A percentile compares a stretch with the other conserved stretches of the same genome.
Evolutionary conservation across 35 echinoderm and acorn worm genomes (phyloP).

Genomic region (Apostichopus japonicus): DNA sequence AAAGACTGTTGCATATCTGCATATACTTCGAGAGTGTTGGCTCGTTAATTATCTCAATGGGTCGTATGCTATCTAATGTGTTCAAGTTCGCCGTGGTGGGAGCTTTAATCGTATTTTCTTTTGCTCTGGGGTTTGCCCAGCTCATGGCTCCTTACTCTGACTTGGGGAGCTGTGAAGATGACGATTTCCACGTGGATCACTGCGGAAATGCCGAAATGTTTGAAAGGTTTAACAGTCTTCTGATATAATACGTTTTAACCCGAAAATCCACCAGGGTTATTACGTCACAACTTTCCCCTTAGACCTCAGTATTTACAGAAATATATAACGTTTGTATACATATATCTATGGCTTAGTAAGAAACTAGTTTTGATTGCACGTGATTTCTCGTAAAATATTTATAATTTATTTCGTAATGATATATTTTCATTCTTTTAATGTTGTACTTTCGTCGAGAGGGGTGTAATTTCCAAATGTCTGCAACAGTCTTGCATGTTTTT

Average conservation of each 20-base stretch:
- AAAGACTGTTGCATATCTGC: constrained; percentile 30
- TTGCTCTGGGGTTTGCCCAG: constrained; percentile 36
- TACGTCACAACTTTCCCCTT: too few relatives aligned
- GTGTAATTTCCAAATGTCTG: too few relatives aligned
- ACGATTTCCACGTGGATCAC: neutral
- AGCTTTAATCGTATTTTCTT: constrained; percentile 3
- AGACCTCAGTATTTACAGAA: too few relatives aligned
- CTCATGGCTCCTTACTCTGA: constrained; percentile 24
- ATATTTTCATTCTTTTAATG: neutral
- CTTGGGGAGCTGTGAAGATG: neutral
- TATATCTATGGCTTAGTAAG: too few relatives aligned
- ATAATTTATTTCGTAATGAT: neutral
- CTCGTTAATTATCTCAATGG: constrained; percentile 35
- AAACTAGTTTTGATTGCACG: too few relatives aligned
- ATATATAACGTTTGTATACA: too few relatives aligned
- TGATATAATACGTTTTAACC: too few relatives aligned
- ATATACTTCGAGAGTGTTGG: constrained; percentile 40
- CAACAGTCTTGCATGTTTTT: too few relatives aligned
- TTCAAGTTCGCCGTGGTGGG: neutral
- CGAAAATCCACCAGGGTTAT: too few relatives aligned
- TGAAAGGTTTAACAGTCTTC: neutral
- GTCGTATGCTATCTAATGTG: neutral
- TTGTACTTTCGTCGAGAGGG: too few relatives aligned
- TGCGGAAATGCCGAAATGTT: constrained; percentile 27
- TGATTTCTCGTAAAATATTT: neutral